Conservation (phyloP, 2,113 vertebrate genomes). For the Ardeotis arabs region DNA sequence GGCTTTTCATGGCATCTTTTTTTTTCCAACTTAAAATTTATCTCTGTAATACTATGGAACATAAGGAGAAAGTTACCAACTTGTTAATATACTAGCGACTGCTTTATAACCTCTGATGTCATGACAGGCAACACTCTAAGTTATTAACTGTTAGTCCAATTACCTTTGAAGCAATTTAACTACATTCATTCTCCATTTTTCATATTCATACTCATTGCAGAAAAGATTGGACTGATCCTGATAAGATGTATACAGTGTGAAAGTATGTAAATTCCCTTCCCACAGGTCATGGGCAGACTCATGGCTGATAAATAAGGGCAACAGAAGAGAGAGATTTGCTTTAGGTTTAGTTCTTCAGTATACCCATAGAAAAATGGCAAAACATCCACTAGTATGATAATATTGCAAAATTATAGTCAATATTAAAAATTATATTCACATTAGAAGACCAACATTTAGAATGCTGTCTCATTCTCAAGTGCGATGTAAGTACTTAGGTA, state of each 20-base stretch:
- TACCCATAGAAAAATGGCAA: background rate
- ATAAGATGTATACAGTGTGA: background rate
- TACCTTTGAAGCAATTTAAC: background rate
- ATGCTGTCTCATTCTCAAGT: background rate
- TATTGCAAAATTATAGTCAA: background rate
- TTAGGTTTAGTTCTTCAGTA: background rate
- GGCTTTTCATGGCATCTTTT: background rate
- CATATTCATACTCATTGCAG: background rate
- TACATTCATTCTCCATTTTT: background rate
- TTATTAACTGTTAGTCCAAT: background rate
- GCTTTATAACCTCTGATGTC: background rate
- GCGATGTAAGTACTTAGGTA: background rate
- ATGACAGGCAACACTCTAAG: constrained; percentile 35
- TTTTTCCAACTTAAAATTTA: background rate
- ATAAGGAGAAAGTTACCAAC: background rate
- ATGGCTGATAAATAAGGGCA: background rate
- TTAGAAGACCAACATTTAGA: background rate
- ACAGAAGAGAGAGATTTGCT: background rate
- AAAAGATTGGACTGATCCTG: background rate
- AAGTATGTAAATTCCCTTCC: background rate
- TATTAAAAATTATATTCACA: background rate
- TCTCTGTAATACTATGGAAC: background rate
- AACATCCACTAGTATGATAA: background rate
- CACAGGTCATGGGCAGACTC: background rate
- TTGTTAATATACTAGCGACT: constrained; percentile 35